Evolutionary conservation across 2,797 vertebrate species (phyloP).

Genomic region (Dendrocincla fuliginosa): DNA sequence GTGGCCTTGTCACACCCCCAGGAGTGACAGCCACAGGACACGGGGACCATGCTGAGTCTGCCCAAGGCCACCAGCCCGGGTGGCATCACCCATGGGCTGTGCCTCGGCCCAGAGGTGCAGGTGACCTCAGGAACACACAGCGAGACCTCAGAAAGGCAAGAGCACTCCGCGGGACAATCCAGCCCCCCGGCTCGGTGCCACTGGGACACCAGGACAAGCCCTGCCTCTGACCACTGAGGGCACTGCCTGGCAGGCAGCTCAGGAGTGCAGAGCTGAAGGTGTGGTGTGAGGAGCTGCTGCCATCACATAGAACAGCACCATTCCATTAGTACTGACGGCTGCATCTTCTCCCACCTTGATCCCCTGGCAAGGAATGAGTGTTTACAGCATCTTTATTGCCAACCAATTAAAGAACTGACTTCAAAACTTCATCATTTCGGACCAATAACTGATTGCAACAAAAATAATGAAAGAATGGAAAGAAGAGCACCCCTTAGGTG

Average conservation of each 20-base stretch:
- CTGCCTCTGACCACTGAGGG: background rate
- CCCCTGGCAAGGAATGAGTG: background rate
- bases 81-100: background rate
- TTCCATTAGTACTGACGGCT: background rate
- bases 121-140: background rate
- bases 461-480: background rate
- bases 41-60: rapidly evolving
- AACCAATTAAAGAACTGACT: background rate
- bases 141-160: background rate
- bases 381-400: background rate
- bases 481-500: background rate
- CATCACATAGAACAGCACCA: background rate
- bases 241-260: background rate
- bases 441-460: background rate
- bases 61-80: background rate
- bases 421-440: background rate
- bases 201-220: background rate
- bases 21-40: background rate
- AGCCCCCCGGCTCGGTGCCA: background rate
- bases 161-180: background rate
- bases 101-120: background rate
- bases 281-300: background rate
- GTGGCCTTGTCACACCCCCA: background rate
- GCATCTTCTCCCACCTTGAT: background rate
- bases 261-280: background rate